Base-by-base conservation (phyloP, 1,140 invertebrate genomes). In the Berghia stephanieae region DNA sequence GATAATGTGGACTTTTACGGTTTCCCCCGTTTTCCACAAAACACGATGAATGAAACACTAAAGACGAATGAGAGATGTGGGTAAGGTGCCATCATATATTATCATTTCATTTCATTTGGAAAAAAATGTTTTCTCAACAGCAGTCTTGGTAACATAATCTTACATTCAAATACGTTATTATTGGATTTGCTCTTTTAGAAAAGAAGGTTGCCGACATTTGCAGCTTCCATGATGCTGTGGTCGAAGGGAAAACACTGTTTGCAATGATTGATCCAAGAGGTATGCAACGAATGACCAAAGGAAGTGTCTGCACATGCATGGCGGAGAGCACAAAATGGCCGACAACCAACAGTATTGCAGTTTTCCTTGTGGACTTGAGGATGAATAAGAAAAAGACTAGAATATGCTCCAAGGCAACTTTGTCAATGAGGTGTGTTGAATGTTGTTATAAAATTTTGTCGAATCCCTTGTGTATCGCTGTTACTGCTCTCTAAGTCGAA, bases 291-390 rank as follows among this genome's bases (percentile, higher is more conserved):
- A 60, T 72, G 34, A 34, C 31, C 21, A 44, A 36, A 36, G 78
- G 78, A 44, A 72, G 42, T 18, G 74, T 77, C 36, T 79, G 78
- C 49, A 38, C 74, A 2, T 79, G 78, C 42, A 69, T 75, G 31
- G 78, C 78, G 21, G 67, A 79, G 68, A 77, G 67, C 57, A 75
- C 75, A 18, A 52, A 34, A 1, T 79, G 67, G 67, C 78, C 78
- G n/a, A 77, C 74, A 1, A 76, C 68, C 55, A 79, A 77, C 60
- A 76, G 66, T 57, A 79, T 79, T 44, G 52, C 74, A 8, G 78
- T 77, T 10, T 79, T 79, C 57, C 40, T 79, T 0, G 78, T 79
- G 1, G 78, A 77, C 57, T 72, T 79, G 13, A 66, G 78, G 36
- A 60, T 79, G 16, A 77, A 79, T 40, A 4, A 24, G 40, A n/a